Evolutionary conservation across 2,888 invertebrate species (phyloP).

Genomic region (Acronicta alni): DNA sequence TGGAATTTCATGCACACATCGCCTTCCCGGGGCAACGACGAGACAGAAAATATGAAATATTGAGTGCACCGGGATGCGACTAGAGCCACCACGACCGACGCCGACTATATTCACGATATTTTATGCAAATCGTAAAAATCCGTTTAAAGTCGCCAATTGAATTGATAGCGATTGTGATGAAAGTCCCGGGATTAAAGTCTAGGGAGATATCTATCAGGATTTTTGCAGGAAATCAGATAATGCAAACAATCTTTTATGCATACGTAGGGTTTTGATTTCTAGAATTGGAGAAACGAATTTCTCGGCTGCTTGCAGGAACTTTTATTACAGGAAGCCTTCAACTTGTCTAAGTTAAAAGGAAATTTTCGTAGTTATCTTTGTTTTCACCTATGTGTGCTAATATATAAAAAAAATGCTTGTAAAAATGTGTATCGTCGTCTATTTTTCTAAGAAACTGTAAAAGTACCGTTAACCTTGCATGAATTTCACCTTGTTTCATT

Average conservation of each 20-base stretch:
- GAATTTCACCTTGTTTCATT: too few species aligned
- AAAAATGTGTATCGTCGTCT: too few species aligned
- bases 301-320: constrained; percentile 1
- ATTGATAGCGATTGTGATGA: constrained; percentile 57
- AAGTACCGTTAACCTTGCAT: too few species aligned
- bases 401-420: too few species aligned
- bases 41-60: constrained; percentile 69
- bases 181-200: constrained; percentile 38
- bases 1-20: constrained; percentile 69
- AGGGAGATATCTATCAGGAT: constrained; percentile 21
- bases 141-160: constrained; percentile 63
- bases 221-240: constrained; percentile 32
- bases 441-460: too few species aligned
- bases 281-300: constrained; percentile 11
- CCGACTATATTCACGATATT: constrained; percentile 53
- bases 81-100: constrained; percentile 41
- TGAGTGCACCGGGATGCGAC: constrained; percentile 61
- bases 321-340: not conserved
- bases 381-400: too few species aligned
- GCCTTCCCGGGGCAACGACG: constrained; percentile 47
- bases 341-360: too few species aligned
- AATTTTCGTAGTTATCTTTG: too few species aligned
- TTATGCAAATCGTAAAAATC: constrained; percentile 69
- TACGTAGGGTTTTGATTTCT: constrained; percentile 1
- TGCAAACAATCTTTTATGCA: constrained; percentile 20